These are phyloP conservation scores for Gallinago jamesoni DNA, from an alignment of 2,113 vertebrate species.

Conservation along the genomic window DNA sequence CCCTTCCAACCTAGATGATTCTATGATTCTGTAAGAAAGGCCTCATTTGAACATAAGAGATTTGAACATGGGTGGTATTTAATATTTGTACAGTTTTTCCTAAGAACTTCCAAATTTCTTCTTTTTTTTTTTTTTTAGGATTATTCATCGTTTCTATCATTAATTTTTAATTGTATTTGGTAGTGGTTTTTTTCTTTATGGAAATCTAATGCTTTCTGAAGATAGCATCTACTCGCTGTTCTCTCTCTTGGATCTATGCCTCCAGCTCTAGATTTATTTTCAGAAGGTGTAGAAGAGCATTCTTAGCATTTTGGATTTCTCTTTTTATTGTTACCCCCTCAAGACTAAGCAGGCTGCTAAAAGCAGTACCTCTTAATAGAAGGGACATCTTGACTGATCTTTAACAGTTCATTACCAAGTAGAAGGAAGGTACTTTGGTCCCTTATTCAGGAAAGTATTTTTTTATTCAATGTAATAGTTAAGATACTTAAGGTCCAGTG, in stretches of 20 bases:
- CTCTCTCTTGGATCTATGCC: background rate
- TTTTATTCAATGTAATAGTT: background rate
- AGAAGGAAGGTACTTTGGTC: background rate
- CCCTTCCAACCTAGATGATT: too few relatives aligned
- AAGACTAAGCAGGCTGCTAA: background rate
- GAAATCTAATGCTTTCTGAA: background rate
- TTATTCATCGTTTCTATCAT: background rate
- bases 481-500: background rate
- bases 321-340: background rate
- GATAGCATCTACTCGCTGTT: background rate
- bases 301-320: background rate
- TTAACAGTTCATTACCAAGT: background rate
- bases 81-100: background rate
- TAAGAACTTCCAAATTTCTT: background rate
- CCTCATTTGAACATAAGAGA: background rate
- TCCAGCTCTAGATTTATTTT: background rate
- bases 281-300: background rate
- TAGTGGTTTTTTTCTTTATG: background rate
- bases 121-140: rapidly evolving
- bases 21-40: background rate
- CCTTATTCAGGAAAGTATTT: background rate
- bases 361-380: background rate
- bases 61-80: background rate
- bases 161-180: background rate
- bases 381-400: background rate